phyloP scores from a whole-genome alignment of 2,888 invertebrate genomes.

The Agrochola macilenta region DNA sequence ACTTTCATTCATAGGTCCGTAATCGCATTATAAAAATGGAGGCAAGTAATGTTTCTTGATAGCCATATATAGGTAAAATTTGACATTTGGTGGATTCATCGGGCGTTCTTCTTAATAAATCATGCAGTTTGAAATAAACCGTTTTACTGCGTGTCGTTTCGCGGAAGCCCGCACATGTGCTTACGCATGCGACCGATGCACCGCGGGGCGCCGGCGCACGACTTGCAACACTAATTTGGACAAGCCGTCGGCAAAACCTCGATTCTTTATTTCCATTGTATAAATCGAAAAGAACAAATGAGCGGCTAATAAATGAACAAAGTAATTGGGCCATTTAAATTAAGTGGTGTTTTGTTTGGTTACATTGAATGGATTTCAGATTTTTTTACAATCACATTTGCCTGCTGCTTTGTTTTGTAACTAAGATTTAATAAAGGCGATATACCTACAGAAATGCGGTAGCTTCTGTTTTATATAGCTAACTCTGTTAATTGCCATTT shows the following conservation, averaged over 20 bases:
- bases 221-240: conserved; percentile 63
- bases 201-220: conserved; percentile 56
- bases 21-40: neutral
- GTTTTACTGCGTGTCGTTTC: conserved; percentile 71
- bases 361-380: conserved; percentile 9
- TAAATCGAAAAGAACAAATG: conserved; percentile 45
- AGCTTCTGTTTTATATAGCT: conserved; percentile 32
- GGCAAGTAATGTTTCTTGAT: neutral
- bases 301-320: conserved; percentile 46
- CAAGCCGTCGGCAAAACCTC: conserved; percentile 51
- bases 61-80: conserved; percentile 1
- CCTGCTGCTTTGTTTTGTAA: conserved; percentile 6
- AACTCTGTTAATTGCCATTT: conserved; percentile 44
- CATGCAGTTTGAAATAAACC: conserved; percentile 73
- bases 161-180: conserved; percentile 74
- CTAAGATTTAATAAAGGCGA: conserved; percentile 10
- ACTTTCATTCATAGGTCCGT: neutral
- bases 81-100: conserved; percentile 4
- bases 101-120: conserved; percentile 63
- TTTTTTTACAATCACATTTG: conserved; percentile 14
- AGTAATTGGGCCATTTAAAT: conserved; percentile 51
- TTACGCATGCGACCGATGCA: conserved; percentile 46
- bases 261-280: conserved; percentile 53
- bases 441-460: conserved; percentile 17
- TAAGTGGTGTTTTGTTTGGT: conserved; percentile 30